Percentiles rank a stretch among this genome's conserved stretches.
Evolutionary conservation across 2,888 invertebrate species (phyloP).

Genomic region (Epistrophe grossulariae): DNA sequence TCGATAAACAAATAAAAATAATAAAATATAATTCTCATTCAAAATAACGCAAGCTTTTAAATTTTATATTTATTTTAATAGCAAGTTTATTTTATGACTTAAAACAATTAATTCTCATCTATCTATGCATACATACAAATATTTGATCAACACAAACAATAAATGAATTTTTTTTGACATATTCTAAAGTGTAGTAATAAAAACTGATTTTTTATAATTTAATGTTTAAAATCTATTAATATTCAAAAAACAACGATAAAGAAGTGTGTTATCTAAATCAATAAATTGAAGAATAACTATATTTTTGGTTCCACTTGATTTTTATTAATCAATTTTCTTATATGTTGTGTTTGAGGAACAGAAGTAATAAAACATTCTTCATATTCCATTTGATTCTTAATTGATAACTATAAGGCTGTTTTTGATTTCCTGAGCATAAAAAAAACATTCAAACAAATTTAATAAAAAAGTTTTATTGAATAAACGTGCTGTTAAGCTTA

Average conservation of each 20-base stretch:
- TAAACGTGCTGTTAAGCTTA: neutral
- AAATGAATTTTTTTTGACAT: neutral
- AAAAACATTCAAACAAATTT: neutral
- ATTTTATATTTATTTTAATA: conserved; percentile 1
- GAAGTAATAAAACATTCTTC: neutral
- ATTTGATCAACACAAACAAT: neutral
- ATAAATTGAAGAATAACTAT: neutral
- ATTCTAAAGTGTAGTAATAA: conserved; percentile 1
- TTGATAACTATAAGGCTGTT: neutral
- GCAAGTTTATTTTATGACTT: conserved; percentile 1
- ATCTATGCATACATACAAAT: neutral
- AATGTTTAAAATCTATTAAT: neutral
- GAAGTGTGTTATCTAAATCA: neutral
- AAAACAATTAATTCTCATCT: conserved; percentile 17
- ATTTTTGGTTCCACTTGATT: neutral
- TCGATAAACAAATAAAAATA: neutral
- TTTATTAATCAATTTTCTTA: neutral
- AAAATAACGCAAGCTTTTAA: conserved; percentile 2
- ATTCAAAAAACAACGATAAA: neutral
- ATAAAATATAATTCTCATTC: neutral
- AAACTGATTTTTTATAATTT: conserved; percentile 5
- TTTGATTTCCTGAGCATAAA: neutral
- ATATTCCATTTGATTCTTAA: neutral
- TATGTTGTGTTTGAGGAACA: neutral
- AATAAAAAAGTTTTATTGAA: neutral